Base-by-base conservation (phyloP, 2,888 invertebrate genomes). In the Drosophila atripex region DNA sequence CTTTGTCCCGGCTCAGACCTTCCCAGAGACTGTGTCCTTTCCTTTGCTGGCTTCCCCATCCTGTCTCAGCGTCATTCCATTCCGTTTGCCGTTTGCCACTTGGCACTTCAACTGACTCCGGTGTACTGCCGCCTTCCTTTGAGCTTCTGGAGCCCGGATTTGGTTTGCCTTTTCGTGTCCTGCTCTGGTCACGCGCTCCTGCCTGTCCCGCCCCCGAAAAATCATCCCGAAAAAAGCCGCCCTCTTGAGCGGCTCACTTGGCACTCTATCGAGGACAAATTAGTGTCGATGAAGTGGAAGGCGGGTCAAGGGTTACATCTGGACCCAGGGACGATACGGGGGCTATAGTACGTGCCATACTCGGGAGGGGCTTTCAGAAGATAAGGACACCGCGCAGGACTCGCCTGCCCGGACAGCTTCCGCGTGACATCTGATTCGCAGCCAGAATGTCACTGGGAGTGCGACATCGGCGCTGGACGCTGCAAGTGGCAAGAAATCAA, bases 401-500 rank as follows among this genome's bases (percentile, higher is more conserved):
- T 23, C 21, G 21, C 21, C 21, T 23, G 21, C 21, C 21, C 21
- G 21, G 21, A 4, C 21, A 23, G 21, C 21, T 23, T 23, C 21
- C 21, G 21, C 21, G 21, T 5, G 21, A 23, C 21, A 23, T 23
- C 78, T 75, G 75, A 80, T 77, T 75, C 84, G 57, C 77, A 78
- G 57, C 73, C 66, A 75, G 72, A 80, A 75, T 84, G 84, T 76
- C 84, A 76, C 63, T 73, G 65, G 61, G 70, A 71, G 69, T n/a
- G 73, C 77, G 70, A 78, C 85, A 76, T 77, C 73, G 78, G 75
- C 59, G 73, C 68, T 82, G 82, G 82, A 76, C 79, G 45, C 72
- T 72, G 80, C 69, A 71, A 85, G 79, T 85, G 86, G 80, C 86
- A 74, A 77, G 86, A 82, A 82, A 82, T 82, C 86, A 82, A 85